Percentiles rank a stretch among this genome's conserved stretches.
Evolutionary conservation across 92 coral and sea anemone genomes (phyloP).

Genomic region (Phymanthus crucifer): DNA sequence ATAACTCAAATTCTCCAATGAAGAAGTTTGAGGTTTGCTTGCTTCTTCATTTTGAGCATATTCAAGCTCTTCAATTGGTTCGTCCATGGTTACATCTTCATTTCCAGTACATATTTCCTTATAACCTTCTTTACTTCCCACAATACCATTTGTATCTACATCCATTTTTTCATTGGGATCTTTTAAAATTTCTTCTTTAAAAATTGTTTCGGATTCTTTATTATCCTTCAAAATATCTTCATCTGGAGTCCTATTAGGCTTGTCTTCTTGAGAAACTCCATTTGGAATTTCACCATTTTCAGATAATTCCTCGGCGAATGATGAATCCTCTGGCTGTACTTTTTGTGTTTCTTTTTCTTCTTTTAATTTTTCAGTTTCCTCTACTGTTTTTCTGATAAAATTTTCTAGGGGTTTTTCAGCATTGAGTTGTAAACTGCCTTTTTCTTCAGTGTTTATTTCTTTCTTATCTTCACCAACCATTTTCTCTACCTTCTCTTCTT

Average conservation of each 20-base stretch:
- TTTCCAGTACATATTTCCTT: neutral
- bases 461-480: neutral
- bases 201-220: neutral
- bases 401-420: neutral
- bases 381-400: neutral
- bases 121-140: neutral
- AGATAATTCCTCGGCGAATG: neutral
- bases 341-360: neutral
- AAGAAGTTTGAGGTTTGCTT: neutral
- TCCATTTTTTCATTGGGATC: neutral
- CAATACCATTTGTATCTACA: neutral
- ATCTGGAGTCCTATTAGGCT: neutral
- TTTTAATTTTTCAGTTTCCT: neutral
- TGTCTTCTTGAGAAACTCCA: neutral
- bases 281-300: neutral
- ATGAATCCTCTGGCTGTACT: neutral
- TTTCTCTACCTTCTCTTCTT: neutral
- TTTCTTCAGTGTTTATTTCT: neutral
- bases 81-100: neutral
- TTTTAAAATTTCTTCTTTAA: neutral
- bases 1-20: neutral
- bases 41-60: conserved; percentile 10
- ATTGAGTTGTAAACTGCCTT: neutral
- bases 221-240: neutral
- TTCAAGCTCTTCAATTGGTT: neutral